Percentiles rank a stretch among this genome's conserved stretches.
Conservation (phyloP, 2,797 vertebrate genomes). For the Poeciliopsis infans region DNA sequence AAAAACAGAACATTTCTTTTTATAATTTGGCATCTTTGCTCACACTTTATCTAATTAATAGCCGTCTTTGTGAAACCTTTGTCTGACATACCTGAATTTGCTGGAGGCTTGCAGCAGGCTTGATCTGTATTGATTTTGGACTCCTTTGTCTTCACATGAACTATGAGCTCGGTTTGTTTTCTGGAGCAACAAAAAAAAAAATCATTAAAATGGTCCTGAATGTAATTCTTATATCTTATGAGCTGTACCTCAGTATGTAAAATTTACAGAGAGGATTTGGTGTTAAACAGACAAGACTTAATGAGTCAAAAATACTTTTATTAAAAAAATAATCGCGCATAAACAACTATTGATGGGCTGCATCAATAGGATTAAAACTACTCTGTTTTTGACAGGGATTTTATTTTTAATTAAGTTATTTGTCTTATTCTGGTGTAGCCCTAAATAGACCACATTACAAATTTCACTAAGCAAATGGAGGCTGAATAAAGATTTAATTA, state of each 20-base stretch:
- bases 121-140: conserved; percentile 3
- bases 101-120: not conserved
- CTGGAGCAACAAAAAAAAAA: not conserved
- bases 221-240: not conserved
- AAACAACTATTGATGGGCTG: not conserved
- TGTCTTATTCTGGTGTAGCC: not conserved
- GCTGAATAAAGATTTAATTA: not conserved
- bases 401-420: not conserved
- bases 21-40: not conserved
- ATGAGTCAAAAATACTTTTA: not conserved
- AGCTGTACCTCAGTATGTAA: not conserved
- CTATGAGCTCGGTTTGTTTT: not conserved
- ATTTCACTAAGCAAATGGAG: not conserved
- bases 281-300: not conserved
- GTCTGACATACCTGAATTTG: not conserved
- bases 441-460: not conserved
- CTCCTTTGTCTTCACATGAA: not conserved
- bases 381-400: not conserved
- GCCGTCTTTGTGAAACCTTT: not conserved
- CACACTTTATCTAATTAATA: not conserved
- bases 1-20: not conserved
- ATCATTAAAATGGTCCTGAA: not conserved
- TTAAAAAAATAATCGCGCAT: not conserved
- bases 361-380: not conserved
- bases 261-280: not conserved